Base-by-base conservation (phyloP, 2,888 invertebrate species). In the Paralinhomoeus sp. region DNA sequence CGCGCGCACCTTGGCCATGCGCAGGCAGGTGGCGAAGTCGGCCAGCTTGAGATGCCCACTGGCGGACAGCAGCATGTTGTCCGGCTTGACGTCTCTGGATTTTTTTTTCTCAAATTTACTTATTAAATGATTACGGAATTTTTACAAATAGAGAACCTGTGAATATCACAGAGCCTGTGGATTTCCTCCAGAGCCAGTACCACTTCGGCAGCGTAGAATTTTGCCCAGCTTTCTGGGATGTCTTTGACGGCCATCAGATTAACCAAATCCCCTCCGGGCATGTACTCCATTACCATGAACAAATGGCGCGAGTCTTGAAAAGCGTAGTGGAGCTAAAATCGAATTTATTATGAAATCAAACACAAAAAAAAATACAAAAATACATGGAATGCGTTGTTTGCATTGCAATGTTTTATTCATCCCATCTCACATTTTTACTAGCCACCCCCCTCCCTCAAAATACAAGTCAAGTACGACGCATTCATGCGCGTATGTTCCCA, bases 241-340 rank as follows among this genome's bases (percentile, higher is more conserved):
- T 97, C 93, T 66, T 85, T 93, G 67, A 89, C 83, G 48, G 84
- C 82, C 87, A 97, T 91, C 41, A 97, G 72, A 65, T 87, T 89
- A 45, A 97, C 93, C 51, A 99, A 76, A 70, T 99, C 97, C 42
- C 97, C 97, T 53, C 93, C 97, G 23, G 97, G 93, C 93, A 99
- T 97, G 62, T 91, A 99, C 65, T 99, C 97, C 97, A 99, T 99
- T 24, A 97, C 91, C 93, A 99, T 93, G 62, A 93, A 99, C 24
- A 97, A 73, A 69, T 82, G 85, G 64, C 83, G 84, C 51, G 75
- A 72, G 66, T 97, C 91, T 76, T 97, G 91, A 70, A 99, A 99
- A 47, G 97, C 91, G 71, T 82, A 97, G 67, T 97, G 91, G 49
- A 99, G 70, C 63, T 67, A 57, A 27, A 57, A n/a, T n/a, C n/a